Base-by-base conservation (phyloP, 2,797 vertebrate genomes). In the Eulemur albifrons region DNA sequence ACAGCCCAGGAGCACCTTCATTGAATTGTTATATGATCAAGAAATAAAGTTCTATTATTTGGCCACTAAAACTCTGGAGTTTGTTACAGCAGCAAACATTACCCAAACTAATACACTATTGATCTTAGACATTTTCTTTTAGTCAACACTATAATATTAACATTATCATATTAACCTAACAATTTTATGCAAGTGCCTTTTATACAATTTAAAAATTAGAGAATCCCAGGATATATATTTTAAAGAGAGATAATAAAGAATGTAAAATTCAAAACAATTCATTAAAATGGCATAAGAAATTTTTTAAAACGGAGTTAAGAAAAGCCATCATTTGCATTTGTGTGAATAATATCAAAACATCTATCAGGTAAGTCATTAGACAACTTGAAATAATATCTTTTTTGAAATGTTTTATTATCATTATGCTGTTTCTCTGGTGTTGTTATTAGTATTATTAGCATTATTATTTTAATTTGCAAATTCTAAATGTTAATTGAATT, bases 251-350 rank as follows among this genome's bases (percentile, higher is more conserved):
- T 81, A 77, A 92, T 4, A 86, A 10, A 76, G 17, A 93, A 85
- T 85, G 1, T 32, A 73, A 95, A 93, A 88, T 59, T 25, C 77
- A 80, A 85, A 89, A 77, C 6, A 95, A 86, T 67, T 43, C 43
- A 90, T 72, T 91, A 79, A 77, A 79, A 61, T 35, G 5, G 25
- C 54, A 48, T 67, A 65, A 82, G 25, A 72, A 65, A 82, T 70
- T 73, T 75, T 13, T 59, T 18, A 76, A 87, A 95, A 86, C 25
- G 7, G 6, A 59, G 30, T 40, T 77, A 52, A 75, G 20, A 92
- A 96, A 94, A 96, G 8, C 18, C 9, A 93, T 40, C 45, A 88
- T 50, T 81, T 95, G 72, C 18, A 91, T 91, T 80, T n/a, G 27
- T 40, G 14, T 89, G 35, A n/a, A 59, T 54, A 82, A 82, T 15